Evolutionary conservation across 2,113 vertebrate genomes (phyloP), one percentile per base, ranked within the genome.

Genomic region (Anoplopoma fimbria): DNA sequence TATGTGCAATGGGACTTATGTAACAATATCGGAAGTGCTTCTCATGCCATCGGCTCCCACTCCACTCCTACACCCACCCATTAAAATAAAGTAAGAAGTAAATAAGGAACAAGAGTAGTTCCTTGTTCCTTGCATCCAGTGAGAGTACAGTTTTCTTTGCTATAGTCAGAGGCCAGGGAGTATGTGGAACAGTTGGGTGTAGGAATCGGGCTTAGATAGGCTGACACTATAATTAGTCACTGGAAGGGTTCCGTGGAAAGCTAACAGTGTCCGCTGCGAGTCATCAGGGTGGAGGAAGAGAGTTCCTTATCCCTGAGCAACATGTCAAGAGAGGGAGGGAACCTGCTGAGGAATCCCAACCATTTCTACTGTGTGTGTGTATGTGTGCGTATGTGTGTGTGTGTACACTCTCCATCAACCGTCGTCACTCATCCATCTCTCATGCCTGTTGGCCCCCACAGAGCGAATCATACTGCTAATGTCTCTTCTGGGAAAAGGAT

Each of bases 221-320:
- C 63, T 78, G 86, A 89, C 77, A 61, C 90, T 88, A 77, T 88
- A 85, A 90, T 92, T 91, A 83, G 88, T 84, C 88, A 85, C 68
- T 76, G 62, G 74, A 55, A 79, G 70, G 72, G 80, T 71, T 90
- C 81, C 2, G 51, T 64, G 78, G 62, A 92, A 88, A 84, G 75
- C 85, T 72, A 89, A 93, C 76, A 88, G 87, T 73, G 75, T n/a
- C 82, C 38, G 51, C 67, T 84, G 69, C 53, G 63, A 83, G 83
- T 84, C 58, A 58, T 82, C 75, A 67, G 73, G 40, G 13, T 74
- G 79, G 81, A 77, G 51, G 64, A 79, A 70, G 75, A 88, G 79
- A 75, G 71, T 60, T 89, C 61, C 87, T 87, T 65, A 84, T 88
- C 75, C 86, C 63, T 51, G 58, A 85, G 68, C 71, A 86, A 74